phyloP scores from a whole-genome alignment of 2,888 invertebrate species.

The Melieria picta region DNA sequence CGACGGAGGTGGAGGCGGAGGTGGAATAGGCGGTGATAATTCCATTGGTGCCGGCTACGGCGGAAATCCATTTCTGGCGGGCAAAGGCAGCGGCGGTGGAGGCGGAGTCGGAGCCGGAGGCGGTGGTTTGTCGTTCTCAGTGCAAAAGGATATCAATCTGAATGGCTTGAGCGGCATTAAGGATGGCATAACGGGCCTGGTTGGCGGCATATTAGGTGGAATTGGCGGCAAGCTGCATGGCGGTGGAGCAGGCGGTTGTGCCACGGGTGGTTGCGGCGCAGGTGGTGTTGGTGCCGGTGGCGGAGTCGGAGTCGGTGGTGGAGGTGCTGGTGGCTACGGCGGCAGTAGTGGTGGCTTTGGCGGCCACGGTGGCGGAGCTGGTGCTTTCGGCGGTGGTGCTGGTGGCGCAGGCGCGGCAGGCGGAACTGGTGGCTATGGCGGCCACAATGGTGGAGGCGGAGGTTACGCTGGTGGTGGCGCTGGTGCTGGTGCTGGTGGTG shows the following conservation, averaged over 20 bases:
- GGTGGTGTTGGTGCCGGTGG: slow-evolving; percentile 29
- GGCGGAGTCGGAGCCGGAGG: slow-evolving; percentile 22
- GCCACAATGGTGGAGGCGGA: slow-evolving; percentile 12
- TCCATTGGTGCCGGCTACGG: slow-evolving; percentile 36
- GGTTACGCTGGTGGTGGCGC: slow-evolving; percentile 6
- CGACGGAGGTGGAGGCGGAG: slow-evolving; percentile 36
- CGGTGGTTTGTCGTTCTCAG: slow-evolving; percentile 27
- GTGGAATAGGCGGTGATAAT: slow-evolving; percentile 39
- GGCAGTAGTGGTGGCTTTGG: neutral
- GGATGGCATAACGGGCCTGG: slow-evolving; percentile 21
- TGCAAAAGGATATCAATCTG: slow-evolving; percentile 25
- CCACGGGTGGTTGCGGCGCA: slow-evolving; percentile 20
- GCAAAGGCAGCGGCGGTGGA: slow-evolving; percentile 26
- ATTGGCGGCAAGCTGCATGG: slow-evolving; percentile 12
- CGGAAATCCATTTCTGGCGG: slow-evolving; percentile 44
- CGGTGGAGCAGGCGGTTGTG: slow-evolving; percentile 19
- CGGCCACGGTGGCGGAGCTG: neutral
- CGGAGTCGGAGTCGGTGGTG: slow-evolving; percentile 7
- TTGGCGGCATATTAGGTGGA: slow-evolving; percentile 37
- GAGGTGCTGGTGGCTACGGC: neutral
- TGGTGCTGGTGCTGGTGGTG: slow-evolving; percentile 22
- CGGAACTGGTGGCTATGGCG: neutral
- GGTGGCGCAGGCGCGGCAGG: neutral
- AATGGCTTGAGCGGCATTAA: slow-evolving; percentile 18
- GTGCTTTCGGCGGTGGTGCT: neutral